phyloP scores from a whole-genome alignment of 2,888 invertebrate species.

The Petrophora chlorosata region DNA sequence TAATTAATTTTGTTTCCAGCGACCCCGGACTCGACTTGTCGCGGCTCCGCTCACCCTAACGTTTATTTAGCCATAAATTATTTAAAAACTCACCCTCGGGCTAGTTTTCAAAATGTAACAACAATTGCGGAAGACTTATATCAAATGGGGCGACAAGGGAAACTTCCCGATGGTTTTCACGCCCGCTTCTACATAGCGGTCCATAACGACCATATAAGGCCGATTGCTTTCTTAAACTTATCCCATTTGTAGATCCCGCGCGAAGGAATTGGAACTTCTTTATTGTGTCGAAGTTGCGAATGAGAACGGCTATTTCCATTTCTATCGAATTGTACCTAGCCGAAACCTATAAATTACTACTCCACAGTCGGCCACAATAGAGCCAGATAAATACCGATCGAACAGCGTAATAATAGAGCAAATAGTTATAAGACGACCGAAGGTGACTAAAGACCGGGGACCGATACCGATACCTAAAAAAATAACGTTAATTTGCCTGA shows the following conservation, averaged over 20 bases:
- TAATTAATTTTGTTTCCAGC: constrained; percentile 76
- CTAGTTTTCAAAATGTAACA: constrained; percentile 45
- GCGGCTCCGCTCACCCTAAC: constrained; percentile 43
- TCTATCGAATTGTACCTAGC: constrained; percentile 68
- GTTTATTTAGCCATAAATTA: constrained; percentile 51
- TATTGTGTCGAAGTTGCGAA: constrained; percentile 75
- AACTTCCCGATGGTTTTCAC: constrained; percentile 76
- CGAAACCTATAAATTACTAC: constrained; percentile 64
- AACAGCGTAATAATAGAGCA: constrained; percentile 42
- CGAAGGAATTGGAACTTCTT: constrained; percentile 76
- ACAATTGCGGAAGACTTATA: constrained; percentile 62
- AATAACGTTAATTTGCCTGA: too few species aligned
- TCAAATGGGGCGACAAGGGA: constrained; percentile 70
- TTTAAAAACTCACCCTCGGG: constrained; percentile 45
- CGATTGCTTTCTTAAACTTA: constrained; percentile 82
- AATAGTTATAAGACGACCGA: constrained; percentile 56
- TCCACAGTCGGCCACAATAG: constrained; percentile 31
- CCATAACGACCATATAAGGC: constrained; percentile 80
- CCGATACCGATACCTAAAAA: too few species aligned
- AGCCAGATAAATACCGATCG: constrained; percentile 31
- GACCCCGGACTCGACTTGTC: constrained; percentile 53
- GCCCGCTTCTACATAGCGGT: constrained; percentile 70
- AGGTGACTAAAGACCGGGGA: too few species aligned
- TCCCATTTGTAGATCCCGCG: constrained; percentile 76
- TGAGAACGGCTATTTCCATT: constrained; percentile 74